Evolutionary conservation across 2,888 invertebrate genomes (phyloP), one percentile per base, ranked within the genome.

Genomic region (Norana najaformis): DNA sequence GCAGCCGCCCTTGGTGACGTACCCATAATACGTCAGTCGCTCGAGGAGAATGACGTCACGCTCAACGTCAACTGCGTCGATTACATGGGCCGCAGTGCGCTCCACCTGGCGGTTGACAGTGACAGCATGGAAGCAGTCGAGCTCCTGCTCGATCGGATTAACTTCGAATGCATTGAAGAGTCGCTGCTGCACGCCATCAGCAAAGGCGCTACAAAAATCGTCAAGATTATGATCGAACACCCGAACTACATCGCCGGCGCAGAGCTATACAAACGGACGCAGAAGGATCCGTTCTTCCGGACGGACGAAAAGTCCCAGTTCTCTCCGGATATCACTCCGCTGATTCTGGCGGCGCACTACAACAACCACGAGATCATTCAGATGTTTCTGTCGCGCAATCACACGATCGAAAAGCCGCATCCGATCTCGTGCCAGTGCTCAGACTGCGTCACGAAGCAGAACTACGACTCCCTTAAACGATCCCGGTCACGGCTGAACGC

Each of bases 341-440:
- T 97, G 38, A 96, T 96, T 89, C 95, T 97, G 30, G 97, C 97
- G 20, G 96, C 97, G 8, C 96, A 96, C 93, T 96, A 96, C 92
- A 97, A 97, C 16, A 96, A 96, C 93, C 97, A 96, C 93, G 96
- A 97, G 93, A 96, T 97, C 88, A 96, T 97, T 88, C 96, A 96
- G 92, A 94, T 96, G 93, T 95, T 97, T 90, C 95, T 96, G 23
- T 95, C 96, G 82, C 95, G 97, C 69, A 96, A 96, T n/a, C 97
- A 97, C 93, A 95, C 94, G 30, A 96, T 97, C 53, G 94, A 94
- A 20, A 96, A 96, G 92, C 97, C 97, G 0, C 97, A 97, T 94
- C 93, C 94, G 13, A 95, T 95, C 92, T 95, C 94, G 34, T 95
- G 95, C 91, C 94, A 93, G 90, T 95, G 95, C 91, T 93, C 93